A percentile compares a stretch with the other conserved stretches of the same genome.
Evolutionary conservation across 1,140 invertebrate genomes (phyloP).

Genomic region (Macrocentrus cingulum): DNA sequence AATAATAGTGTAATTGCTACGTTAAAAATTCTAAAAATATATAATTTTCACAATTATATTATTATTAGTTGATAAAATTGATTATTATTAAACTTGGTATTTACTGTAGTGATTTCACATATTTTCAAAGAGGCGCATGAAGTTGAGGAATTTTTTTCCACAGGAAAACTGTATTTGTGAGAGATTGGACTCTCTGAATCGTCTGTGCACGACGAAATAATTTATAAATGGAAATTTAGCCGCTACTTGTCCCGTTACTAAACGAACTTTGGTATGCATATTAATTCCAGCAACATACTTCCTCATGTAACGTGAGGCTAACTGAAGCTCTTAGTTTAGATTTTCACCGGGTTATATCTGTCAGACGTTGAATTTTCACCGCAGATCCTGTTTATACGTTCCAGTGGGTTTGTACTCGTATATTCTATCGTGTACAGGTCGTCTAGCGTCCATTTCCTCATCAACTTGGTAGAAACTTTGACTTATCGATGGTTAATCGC

Average conservation of each 20-base stretch:
- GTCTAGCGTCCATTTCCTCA: neutral
- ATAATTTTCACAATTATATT: no score
- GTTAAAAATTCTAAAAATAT: no score
- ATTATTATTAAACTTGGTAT: no score
- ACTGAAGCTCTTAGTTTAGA: no score
- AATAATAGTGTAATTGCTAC: no score
- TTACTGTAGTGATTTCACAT: no score
- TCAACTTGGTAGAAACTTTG: neutral
- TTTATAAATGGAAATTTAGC: slow-evolving; percentile 22
- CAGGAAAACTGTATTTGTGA: no score
- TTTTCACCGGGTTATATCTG: neutral
- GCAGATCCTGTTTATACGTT: neutral
- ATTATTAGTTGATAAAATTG: no score
- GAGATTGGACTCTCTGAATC: neutral
- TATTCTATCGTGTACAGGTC: neutral
- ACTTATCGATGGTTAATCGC: neutral
- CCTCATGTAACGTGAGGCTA: neutral
- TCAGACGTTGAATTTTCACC: neutral
- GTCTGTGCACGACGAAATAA: slow-evolving; percentile 7
- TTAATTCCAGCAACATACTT: neutral
- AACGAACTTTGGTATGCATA: neutral
- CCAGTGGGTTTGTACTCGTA: neutral
- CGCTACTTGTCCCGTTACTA: no score
- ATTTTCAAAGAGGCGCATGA: no score
- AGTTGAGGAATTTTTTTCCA: no score